These are phyloP conservation scores for Brachystomella parvula DNA, from an alignment of 1,140 invertebrate species.

Conservation along the genomic window DNA sequence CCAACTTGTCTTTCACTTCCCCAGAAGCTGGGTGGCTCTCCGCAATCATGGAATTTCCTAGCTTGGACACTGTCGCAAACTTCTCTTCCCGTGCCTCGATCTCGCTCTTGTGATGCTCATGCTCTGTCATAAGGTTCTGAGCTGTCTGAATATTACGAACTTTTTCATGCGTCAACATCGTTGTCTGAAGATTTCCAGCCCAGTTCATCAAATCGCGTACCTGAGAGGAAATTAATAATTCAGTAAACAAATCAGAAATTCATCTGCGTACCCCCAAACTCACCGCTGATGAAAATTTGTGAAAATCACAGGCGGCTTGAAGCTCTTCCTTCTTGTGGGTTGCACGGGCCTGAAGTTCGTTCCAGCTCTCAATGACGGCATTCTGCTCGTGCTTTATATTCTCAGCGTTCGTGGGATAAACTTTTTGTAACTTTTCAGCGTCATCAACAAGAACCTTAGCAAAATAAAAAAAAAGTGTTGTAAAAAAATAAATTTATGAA, in stretches of 20 bases:
- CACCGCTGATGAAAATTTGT: slow-evolving; percentile 71
- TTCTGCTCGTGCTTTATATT: slow-evolving; percentile 77
- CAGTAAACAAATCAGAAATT: slow-evolving; percentile 10
- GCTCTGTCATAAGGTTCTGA: slow-evolving; percentile 76
- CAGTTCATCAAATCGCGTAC: slow-evolving; percentile 83
- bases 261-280: slow-evolving; percentile 34
- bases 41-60: slow-evolving; percentile 74
- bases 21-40: slow-evolving; percentile 55
- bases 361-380: slow-evolving; percentile 79
- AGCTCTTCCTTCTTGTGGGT: slow-evolving; percentile 68
- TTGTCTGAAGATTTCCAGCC: slow-evolving; percentile 66
- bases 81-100: slow-evolving; percentile 86
- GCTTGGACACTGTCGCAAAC: slow-evolving; percentile 67
- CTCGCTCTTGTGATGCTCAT: slow-evolving; percentile 85
- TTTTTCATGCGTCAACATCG: slow-evolving; percentile 73
- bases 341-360: slow-evolving; percentile 70
- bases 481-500: slow-evolving; percentile 7
- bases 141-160: slow-evolving; percentile 78
- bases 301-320: slow-evolving; percentile 78
- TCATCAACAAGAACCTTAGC: slow-evolving; percentile 78
- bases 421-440: slow-evolving; percentile 69
- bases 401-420: slow-evolving; percentile 86
- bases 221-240: slow-evolving; percentile 43
- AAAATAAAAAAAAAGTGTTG: slow-evolving; percentile 18
- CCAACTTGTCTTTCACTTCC: slow-evolving; percentile 65